phyloP scores from a whole-genome alignment of 2,888 invertebrate species.

The Nomada fabriciana region DNA sequence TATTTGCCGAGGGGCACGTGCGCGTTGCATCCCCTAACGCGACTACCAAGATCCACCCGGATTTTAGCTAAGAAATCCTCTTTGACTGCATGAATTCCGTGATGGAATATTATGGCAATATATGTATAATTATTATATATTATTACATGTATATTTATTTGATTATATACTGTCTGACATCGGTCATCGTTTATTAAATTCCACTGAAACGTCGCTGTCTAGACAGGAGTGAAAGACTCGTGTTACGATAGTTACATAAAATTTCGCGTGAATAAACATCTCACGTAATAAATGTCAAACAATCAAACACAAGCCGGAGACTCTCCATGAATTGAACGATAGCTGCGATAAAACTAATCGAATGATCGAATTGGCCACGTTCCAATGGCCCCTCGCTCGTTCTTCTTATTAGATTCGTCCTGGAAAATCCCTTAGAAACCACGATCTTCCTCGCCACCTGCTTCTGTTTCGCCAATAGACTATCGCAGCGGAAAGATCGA shows the following conservation, averaged over 20 bases:
- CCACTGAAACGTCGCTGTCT: too few relatives aligned
- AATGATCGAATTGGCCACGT: slow-evolving; percentile 30
- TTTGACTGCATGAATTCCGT: neutral
- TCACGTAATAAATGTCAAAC: neutral
- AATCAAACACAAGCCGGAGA: neutral
- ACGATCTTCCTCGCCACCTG: neutral
- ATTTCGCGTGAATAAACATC: neutral
- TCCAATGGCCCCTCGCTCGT: slow-evolving; percentile 26
- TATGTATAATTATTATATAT: too few relatives aligned
- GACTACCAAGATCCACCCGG: slow-evolving; percentile 18
- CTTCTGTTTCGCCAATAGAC: neutral
- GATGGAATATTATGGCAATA: neutral
- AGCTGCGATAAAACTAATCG: slow-evolving; percentile 34
- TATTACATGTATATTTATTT: too few relatives aligned
- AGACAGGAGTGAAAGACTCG: too few relatives aligned
- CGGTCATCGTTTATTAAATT: too few relatives aligned
- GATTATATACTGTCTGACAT: too few relatives aligned
- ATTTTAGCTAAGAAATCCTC: neutral
- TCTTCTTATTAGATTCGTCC: neutral
- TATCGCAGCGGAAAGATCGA: neutral
- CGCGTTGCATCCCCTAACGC: slow-evolving; percentile 8
- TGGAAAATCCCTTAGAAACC: neutral
- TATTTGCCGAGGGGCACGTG: slow-evolving; percentile 40
- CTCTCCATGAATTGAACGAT: slow-evolving; percentile 16
- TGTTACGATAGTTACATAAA: neutral